Evolutionary conservation across 2,797 vertebrate genomes (phyloP).

Genomic region (Typhlichthys eigenmanni): DNA sequence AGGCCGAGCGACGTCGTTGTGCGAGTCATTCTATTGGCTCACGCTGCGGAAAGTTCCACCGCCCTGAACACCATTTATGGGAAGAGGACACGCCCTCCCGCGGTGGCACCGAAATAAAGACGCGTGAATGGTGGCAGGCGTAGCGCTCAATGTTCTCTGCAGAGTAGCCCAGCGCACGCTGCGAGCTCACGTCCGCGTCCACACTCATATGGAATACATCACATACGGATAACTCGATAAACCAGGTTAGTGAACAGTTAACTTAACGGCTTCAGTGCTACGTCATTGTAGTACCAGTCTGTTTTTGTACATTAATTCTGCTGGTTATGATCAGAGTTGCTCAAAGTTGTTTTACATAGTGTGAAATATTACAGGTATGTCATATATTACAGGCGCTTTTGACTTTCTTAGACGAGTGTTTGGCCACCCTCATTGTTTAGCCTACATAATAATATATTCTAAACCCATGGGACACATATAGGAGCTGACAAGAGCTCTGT

Average conservation of each 20-base stretch:
- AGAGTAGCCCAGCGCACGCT: constrained; percentile 30
- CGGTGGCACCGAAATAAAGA: constrained; percentile 65
- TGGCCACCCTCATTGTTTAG: not conserved
- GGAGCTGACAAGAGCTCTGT: not conserved
- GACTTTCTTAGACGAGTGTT: too few relatives aligned
- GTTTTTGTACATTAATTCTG: not conserved
- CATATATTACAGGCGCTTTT: not conserved
- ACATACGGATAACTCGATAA: constrained; percentile 61
- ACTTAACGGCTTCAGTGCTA: constrained; percentile 1
- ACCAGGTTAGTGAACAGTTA: constrained; percentile 63
- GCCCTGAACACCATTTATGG: constrained; percentile 79
- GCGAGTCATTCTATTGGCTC: constrained; percentile 63
- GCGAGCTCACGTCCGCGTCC: constrained; percentile 42
- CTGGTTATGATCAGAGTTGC: not conserved
- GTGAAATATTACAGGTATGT: too few relatives aligned
- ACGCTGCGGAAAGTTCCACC: constrained; percentile 78
- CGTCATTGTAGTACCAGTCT: not conserved
- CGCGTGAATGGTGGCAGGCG: constrained; percentile 47
- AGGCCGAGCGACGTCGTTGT: constrained; percentile 76
- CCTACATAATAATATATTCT: not conserved
- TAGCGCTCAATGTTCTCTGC: constrained; percentile 25
- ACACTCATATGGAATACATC: constrained; percentile 61
- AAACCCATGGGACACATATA: not conserved
- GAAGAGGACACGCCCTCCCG: constrained; percentile 54
- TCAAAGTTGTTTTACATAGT: not conserved